Percentiles rank a stretch among this genome's conserved stretches.
Evolutionary conservation across 2,797 vertebrate species (phyloP).

Genomic region (Trematomus bernacchii): DNA sequence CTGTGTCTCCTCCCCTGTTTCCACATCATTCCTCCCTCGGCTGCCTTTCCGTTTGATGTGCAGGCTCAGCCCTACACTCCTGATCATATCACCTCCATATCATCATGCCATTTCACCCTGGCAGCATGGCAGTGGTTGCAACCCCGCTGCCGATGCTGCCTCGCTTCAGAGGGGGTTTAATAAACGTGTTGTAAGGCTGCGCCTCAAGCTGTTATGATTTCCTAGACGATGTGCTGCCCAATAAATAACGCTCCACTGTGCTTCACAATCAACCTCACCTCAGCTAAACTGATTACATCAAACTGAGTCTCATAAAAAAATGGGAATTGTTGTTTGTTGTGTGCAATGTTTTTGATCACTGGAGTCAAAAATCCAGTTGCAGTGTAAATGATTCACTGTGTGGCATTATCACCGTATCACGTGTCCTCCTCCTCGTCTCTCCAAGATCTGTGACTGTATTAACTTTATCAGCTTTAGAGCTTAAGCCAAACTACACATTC

Average conservation of each 20-base stretch:
- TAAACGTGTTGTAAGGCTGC: slow-evolving; percentile 60
- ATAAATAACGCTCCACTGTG: slow-evolving; percentile 54
- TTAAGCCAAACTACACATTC: not conserved
- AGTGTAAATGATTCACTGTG: slow-evolving; percentile 5
- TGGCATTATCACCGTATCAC: not conserved
- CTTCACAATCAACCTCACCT: slow-evolving; percentile 58
- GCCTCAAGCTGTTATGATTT: slow-evolving; percentile 67
- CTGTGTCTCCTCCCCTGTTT: slow-evolving; percentile 21
- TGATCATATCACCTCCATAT: slow-evolving; percentile 56
- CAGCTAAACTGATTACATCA: slow-evolving; percentile 59
- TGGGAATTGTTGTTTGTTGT: slow-evolving; percentile 28
- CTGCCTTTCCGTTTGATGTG: slow-evolving; percentile 66
- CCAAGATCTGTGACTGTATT: slow-evolving; percentile 8
- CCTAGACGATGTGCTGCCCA: slow-evolving; percentile 46
- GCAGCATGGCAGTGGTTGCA: slow-evolving; percentile 39
- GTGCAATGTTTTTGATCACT: slow-evolving; percentile 4
- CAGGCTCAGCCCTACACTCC: slow-evolving; percentile 63
- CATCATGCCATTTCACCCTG: slow-evolving; percentile 45
- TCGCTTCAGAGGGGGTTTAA: slow-evolving; percentile 54
- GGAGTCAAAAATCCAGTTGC: slow-evolving; percentile 4
- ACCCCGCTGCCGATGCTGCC: slow-evolving; percentile 41
- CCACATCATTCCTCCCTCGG: slow-evolving; percentile 27
- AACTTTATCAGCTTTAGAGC: not conserved
- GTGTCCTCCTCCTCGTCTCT: slow-evolving; percentile 1
- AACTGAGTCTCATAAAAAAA: slow-evolving; percentile 34